These are phyloP conservation scores for Anomalospiza imberbis DNA, from an alignment of 2,797 vertebrate species.

Conservation along the genomic window DNA sequence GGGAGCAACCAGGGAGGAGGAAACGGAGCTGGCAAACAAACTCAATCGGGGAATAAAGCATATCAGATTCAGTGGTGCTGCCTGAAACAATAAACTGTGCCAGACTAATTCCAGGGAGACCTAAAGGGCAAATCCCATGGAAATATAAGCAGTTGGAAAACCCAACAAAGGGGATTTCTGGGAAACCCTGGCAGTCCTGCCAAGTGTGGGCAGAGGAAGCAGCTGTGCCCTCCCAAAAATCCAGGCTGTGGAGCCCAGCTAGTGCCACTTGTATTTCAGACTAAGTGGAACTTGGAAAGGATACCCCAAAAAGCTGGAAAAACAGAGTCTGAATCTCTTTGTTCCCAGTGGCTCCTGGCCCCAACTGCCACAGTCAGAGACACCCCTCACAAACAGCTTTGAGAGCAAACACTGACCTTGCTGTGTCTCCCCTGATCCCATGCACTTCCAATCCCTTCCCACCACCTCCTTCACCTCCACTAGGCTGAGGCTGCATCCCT, in stretches of 20 bases:
- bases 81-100: neutral
- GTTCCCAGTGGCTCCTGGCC: neutral
- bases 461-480: accelerated
- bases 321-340: neutral
- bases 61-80: neutral
- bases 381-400: neutral
- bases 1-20: neutral
- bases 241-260: neutral
- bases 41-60: neutral
- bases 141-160: neutral
- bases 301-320: neutral
- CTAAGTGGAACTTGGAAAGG: neutral
- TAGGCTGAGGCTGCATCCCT: neutral
- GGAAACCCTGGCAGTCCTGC: neutral
- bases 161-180: neutral
- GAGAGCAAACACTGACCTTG: neutral
- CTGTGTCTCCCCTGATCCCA: neutral
- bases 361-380: neutral
- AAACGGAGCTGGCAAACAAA: neutral
- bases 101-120: neutral
- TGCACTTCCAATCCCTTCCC: neutral
- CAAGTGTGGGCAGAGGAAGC: neutral
- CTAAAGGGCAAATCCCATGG: neutral
- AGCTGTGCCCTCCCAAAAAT: neutral
- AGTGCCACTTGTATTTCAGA: neutral